A percentile compares a stretch with the other conserved stretches of the same genome.
Conservation (phyloP, 1,140 invertebrate species). For the Orius laevigatus region DNA sequence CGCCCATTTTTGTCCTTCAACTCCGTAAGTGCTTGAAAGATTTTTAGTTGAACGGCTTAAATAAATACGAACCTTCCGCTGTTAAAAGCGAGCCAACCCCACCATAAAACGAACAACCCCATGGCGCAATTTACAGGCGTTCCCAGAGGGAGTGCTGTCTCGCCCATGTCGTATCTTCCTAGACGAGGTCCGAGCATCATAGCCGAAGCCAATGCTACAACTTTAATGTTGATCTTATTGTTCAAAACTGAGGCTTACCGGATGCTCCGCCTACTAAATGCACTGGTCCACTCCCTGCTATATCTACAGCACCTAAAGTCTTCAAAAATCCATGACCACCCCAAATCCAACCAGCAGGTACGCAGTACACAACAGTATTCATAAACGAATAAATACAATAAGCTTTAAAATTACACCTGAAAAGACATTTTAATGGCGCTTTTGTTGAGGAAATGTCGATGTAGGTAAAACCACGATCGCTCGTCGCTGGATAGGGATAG, state of each 20-base stretch:
- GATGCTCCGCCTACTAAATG: constrained; percentile 66
- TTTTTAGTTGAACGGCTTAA: neutral
- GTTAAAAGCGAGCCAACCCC: constrained; percentile 89
- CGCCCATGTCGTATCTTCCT: constrained; percentile 67
- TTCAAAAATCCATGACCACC: constrained; percentile 71
- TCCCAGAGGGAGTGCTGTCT: constrained; percentile 58
- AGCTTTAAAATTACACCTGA: constrained; percentile 72
- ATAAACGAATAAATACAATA: constrained; percentile 80
- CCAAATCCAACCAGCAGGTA: constrained; percentile 90
- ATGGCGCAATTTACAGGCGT: constrained; percentile 80
- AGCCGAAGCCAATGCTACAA: constrained; percentile 64
- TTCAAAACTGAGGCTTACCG: constrained; percentile 20
- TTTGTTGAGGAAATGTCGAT: too few species aligned
- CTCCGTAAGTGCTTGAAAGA: constrained; percentile 49
- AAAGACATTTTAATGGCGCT: too few species aligned
- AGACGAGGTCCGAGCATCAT: constrained; percentile 75
- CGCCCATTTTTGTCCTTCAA: constrained; percentile 60
- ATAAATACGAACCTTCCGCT: constrained; percentile 40
- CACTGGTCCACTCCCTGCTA: constrained; percentile 80
- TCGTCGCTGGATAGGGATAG: too few species aligned
- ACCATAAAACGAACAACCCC: constrained; percentile 87
- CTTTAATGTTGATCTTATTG: constrained; percentile 5
- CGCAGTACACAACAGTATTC: constrained; percentile 80
- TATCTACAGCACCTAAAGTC: constrained; percentile 66
- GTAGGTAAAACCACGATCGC: too few species aligned